phyloP scores from a whole-genome alignment of 1,140 invertebrate genomes.

The Oncopodura yosiiana region DNA sequence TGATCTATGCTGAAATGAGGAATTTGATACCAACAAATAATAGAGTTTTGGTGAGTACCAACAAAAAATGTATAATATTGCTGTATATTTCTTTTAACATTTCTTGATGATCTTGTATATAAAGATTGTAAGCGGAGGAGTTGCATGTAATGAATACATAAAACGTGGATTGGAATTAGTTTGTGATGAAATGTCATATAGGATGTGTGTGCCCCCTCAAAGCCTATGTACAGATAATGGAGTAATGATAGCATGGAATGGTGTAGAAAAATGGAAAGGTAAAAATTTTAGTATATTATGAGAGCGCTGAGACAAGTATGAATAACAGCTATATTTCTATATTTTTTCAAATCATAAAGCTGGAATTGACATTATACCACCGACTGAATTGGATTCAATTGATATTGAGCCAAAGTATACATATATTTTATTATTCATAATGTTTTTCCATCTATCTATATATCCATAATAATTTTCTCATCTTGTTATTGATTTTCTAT shows the following conservation, averaged over 20 bases:
- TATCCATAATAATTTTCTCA: background rate
- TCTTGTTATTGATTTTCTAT: background rate
- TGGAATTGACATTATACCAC: constrained; percentile 38
- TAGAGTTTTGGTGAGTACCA: constrained; percentile 25
- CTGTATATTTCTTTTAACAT: background rate
- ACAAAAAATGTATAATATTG: background rate
- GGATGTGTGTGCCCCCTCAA: constrained; percentile 64
- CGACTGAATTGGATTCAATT: constrained; percentile 42
- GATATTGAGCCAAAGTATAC: constrained; percentile 44
- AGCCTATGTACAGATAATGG: constrained; percentile 94
- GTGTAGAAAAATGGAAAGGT: constrained; percentile 64
- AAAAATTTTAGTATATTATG: no score
- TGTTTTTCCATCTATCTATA: background rate
- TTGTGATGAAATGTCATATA: constrained; percentile 55
- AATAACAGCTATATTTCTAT: no score
- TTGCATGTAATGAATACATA: constrained; percentile 84
- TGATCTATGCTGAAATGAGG: constrained; percentile 58
- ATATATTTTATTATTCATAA: background rate
- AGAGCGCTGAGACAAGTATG: constrained; percentile 1
- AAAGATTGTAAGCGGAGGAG: constrained; percentile 88
- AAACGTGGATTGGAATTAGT: constrained; percentile 55
- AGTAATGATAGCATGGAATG: constrained; percentile 99
- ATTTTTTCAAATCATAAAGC: constrained; percentile 29
- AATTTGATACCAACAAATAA: constrained; percentile 36
- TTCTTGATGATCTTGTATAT: constrained; percentile 6